These are phyloP conservation scores for Mus spretus DNA, from an alignment of 2,797 vertebrate species.

Conservation along the genomic window DNA sequence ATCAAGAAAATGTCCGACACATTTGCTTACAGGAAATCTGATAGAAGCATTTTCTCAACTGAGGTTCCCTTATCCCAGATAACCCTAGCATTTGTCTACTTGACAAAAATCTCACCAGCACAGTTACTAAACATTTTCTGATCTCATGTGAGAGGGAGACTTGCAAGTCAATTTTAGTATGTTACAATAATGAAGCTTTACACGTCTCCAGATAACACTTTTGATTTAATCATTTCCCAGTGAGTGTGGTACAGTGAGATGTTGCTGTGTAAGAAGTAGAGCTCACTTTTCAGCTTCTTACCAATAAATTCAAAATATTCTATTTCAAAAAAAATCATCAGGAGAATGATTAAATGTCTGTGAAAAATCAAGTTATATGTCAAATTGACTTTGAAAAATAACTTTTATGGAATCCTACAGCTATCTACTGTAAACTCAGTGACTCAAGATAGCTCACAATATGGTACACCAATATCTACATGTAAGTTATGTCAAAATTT, in stretches of 20 bases:
- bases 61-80: neutral
- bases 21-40: neutral
- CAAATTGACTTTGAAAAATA: neutral
- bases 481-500: neutral
- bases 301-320: slow-evolving; percentile 20
- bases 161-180: neutral
- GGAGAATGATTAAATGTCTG: slow-evolving; percentile 1
- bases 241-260: neutral
- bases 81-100: neutral
- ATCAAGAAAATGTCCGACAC: neutral
- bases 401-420: neutral
- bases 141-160: neutral
- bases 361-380: neutral
- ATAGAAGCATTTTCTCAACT: neutral
- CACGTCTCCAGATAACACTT: neutral
- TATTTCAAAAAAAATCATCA: neutral
- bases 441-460: neutral
- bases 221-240: neutral
- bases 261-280: neutral
- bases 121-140: neutral
- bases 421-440: neutral
- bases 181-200: neutral
- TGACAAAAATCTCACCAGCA: neutral
- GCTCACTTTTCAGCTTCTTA: neutral
- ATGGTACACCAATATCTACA: neutral